These are phyloP conservation scores for Dryobotodes eremita DNA, from an alignment of 2,888 invertebrate species.

Conservation along the genomic window DNA sequence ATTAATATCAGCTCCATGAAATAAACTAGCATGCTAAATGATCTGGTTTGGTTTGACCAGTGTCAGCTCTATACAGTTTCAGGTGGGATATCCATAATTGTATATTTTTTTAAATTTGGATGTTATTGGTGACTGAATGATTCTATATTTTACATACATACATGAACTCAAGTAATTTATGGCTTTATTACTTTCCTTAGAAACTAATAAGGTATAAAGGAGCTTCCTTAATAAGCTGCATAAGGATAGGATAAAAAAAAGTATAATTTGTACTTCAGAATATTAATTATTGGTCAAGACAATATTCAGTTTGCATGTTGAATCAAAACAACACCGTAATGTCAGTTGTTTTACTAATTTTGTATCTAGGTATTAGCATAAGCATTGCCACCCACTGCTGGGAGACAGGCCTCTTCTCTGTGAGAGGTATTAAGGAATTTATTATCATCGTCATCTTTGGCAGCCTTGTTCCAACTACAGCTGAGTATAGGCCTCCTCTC, in stretches of 20 bases:
- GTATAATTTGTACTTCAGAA: background rate
- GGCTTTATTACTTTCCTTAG: background rate
- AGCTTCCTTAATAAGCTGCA: background rate
- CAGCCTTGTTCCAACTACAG: background rate
- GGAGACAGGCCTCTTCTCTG: background rate
- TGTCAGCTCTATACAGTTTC: background rate
- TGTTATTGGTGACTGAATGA: background rate
- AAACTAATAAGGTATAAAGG: background rate
- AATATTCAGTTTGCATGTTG: background rate
- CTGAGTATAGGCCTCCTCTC: background rate
- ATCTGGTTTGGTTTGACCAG: background rate
- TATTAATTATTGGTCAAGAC: background rate
- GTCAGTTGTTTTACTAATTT: background rate
- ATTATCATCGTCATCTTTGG: background rate
- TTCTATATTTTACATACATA: too few relatives aligned
- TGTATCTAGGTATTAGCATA: background rate
- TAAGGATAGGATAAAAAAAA: too few relatives aligned
- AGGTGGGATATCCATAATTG: background rate
- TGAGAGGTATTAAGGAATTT: background rate
- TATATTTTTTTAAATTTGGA: background rate
- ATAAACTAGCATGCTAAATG: background rate
- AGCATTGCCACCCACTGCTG: background rate
- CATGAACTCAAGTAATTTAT: too few relatives aligned
- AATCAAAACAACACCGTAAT: background rate
- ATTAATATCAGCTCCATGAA: background rate